Evolutionary conservation across 2,113 vertebrate genomes (phyloP), one percentile per base, ranked within the genome.

Genomic region (Mustela lutreola): DNA sequence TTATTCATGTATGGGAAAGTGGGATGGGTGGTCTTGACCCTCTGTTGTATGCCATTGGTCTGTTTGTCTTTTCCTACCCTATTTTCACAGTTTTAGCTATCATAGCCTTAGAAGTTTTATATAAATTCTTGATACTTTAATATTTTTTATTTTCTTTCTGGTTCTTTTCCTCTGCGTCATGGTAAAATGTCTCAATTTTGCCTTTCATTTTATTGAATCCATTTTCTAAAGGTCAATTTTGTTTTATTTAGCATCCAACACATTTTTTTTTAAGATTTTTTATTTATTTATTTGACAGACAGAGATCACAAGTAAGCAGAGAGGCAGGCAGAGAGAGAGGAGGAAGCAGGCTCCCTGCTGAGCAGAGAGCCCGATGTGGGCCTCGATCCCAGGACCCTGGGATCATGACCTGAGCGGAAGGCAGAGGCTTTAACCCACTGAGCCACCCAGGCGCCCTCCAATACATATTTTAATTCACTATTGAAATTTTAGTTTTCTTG

Each of bases 181-280:
- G 45, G 7, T 82, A 92, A 58, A 67, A 82, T 71, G 11, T 94
- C 45, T 95, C 60, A 82, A 67, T 63, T 70, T 67, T 81, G 31
- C 26, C 48, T 96, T 96, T 85, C 36, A 76, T 89, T 80, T 73
- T n/a, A 53, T 45, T 18, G 24, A 50, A 56, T 93, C 45, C 89
- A 28, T 90, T 89, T 94, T 95, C 50, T 87, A 87, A 97, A 96
- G 65, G 60, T 92, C 60, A 92, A 39, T 53, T 89, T 12, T 95
- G 50, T 83, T 94, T 95, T 95, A 82, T 65, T 86, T 92, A 86
- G 87, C 36, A 86, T 60, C 12, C 16, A 91, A 19, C 16, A 62
- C 87, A 45, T 28, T 89, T 94, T 84, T 42, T 42, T 42, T 42
- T 4, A 42, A 42, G 42, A 42, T 42, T 42, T 1, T 42, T 42